phyloP scores from a whole-genome alignment of 2,888 invertebrate genomes.

The Podotricha telesiphe region DNA sequence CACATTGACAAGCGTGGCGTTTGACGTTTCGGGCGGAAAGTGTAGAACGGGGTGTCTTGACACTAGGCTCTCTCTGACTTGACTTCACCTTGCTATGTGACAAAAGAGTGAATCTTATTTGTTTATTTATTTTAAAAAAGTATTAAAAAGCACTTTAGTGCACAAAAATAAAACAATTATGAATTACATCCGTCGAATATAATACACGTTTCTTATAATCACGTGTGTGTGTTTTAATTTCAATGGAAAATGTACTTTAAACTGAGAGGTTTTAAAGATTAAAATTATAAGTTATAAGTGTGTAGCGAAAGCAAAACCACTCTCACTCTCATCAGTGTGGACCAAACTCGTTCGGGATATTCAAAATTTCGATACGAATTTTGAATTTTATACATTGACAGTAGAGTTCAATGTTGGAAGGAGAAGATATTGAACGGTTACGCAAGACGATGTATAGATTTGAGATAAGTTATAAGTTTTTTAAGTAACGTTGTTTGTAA shows the following conservation, averaged over 20 bases:
- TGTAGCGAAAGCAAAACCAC: conserved; percentile 46
- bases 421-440: conserved; percentile 13
- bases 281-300: not conserved
- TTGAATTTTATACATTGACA: not conserved
- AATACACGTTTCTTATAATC: conserved; percentile 5
- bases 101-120: too few species aligned
- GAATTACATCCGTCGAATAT: conserved; percentile 1
- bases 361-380: conserved; percentile 13
- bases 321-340: conserved; percentile 45
- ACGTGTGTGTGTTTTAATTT: not conserved
- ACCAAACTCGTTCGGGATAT: conserved; percentile 41
- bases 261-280: not conserved
- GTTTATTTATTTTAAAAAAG: too few species aligned
- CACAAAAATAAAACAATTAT: not conserved
- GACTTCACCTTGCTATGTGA: too few species aligned
- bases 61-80: too few species aligned
- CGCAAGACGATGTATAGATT: conserved; percentile 34
- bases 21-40: too few species aligned
- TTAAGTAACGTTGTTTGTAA: conserved; percentile 21
- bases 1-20: too few species aligned
- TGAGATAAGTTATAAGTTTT: conserved; percentile 18
- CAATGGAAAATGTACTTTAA: conserved; percentile 21
- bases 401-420: conserved; percentile 23
- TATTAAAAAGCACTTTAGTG: not conserved
- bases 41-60: too few species aligned